Conservation (phyloP, 92 coral and sea anemone species). For the Virgularia gustaviana region DNA sequence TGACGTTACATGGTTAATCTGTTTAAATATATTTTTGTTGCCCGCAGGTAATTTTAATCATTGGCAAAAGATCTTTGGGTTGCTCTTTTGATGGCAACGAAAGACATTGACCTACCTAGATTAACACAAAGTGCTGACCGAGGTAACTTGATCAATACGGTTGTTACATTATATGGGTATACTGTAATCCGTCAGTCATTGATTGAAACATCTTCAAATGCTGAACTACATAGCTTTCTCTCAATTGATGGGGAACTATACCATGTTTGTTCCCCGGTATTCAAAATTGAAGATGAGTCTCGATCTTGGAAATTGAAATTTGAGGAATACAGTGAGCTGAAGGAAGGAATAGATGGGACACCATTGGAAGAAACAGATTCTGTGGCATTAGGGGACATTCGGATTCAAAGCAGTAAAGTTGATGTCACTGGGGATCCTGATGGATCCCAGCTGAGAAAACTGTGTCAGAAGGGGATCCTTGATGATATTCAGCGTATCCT, state of each 20-base stretch:
- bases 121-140: constrained; percentile 28
- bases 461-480: constrained; percentile 34
- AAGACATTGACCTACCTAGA: not conserved
- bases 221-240: not conserved
- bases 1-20: no score
- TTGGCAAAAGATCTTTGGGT: not conserved
- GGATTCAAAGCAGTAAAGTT: constrained; percentile 8
- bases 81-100: not conserved
- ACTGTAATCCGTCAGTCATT: constrained; percentile 14
- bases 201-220: not conserved
- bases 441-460: constrained; percentile 29
- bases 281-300: constrained; percentile 34
- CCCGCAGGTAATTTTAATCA: not conserved
- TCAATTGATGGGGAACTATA: constrained; percentile 17
- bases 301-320: constrained; percentile 34
- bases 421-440: constrained; percentile 33
- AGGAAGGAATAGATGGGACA: constrained; percentile 7
- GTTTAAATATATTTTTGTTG: no score
- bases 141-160: constrained; percentile 10
- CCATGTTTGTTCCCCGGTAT: constrained; percentile 29
- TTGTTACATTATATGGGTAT: constrained; percentile 23
- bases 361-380: constrained; percentile 23
- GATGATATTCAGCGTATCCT: constrained; percentile 18
- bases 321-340: constrained; percentile 19
- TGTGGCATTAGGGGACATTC: constrained; percentile 23